These are phyloP conservation scores for Sebastes iracundus DNA, from an alignment of 2,797 vertebrate genomes.

Conservation along the genomic window DNA sequence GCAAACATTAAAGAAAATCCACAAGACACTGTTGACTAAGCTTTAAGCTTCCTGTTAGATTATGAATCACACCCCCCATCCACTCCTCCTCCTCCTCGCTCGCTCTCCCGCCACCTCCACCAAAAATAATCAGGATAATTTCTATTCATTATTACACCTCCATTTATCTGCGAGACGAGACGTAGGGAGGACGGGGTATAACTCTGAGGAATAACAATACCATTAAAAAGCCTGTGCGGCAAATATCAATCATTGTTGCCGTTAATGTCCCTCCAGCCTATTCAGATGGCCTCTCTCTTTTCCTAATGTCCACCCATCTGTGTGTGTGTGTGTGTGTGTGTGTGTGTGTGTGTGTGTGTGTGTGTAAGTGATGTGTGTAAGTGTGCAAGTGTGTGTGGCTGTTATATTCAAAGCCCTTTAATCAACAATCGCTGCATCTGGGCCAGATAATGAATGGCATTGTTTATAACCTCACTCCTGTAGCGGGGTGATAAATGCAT, in stretches of 20 bases:
- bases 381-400: conserved; percentile 46
- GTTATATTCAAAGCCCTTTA: conserved; percentile 91
- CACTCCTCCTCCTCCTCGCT: background rate
- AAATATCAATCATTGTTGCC: conserved; percentile 96
- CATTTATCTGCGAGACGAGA: conserved; percentile 80
- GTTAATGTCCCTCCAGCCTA: conserved; percentile 95
- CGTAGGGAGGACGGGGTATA: conserved; percentile 79
- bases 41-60: conserved; percentile 51
- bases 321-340: conserved; percentile 63
- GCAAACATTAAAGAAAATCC: conserved; percentile 13
- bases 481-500: conserved; percentile 92
- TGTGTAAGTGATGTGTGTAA: conserved; percentile 77
- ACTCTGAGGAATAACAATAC: conserved; percentile 93
- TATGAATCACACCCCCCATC: conserved; percentile 47
- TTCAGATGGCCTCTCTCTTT: conserved; percentile 93
- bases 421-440: conserved; percentile 97
- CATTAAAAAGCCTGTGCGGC: conserved; percentile 91
- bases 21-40: conserved; percentile 58
- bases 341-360: conserved; percentile 80
- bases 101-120: conserved; percentile 52
- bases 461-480: conserved; percentile 95
- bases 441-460: conserved; percentile 96
- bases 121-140: conserved; percentile 80
- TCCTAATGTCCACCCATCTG: conserved; percentile 96
- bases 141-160: conserved; percentile 83